Base-by-base conservation (phyloP, 30 jellyfish, hydroid and myxozoan species). In the Aurelia aurita region DNA sequence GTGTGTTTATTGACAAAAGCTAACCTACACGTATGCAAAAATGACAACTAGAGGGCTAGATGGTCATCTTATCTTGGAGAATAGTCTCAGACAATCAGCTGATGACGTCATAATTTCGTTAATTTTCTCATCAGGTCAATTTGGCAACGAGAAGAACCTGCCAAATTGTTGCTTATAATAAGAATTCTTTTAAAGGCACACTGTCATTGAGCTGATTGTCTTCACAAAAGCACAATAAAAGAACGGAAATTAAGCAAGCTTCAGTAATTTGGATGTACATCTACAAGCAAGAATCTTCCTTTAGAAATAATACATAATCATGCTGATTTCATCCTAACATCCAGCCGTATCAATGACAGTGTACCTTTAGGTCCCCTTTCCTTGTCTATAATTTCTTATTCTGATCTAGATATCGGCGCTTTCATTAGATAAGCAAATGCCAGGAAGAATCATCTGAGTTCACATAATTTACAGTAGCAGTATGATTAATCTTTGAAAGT, bases 11-110 rank as follows among this genome's bases (percentile, higher is more conserved):
- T n/a, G n/a, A n/a, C n/a, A n/a, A n/a, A n/a, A n/a, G n/a, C n/a
- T n/a, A n/a, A n/a, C 73, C 73, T 26, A 60, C 73, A 60, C 29
- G 73, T 21, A 60, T 60, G 39, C 39, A 60, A 60, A 60, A 60
- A 21, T 60, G 39, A 26, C 73, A 60, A 60, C 12, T 47, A 47
- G 59, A 47, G 59, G 59, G 59, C 59, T 47, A 47, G 16, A 47
- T 47, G 59, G 16, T 47, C 10, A 47, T 47, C 59, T 47, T 10
- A 47, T 47, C 59, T 47, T 47, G 59, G 59, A 16, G 59, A 47
- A 47, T 47, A 16, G 13, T 47, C 10, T 47, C 59, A 47, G 10
- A 47, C 13, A 47, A 47, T 16, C 59, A 47, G 59, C 59, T 47
- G 59, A 47, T 47, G 59, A 47, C 59, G 59, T 47, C 59, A 47